Conservation (phyloP, 2,888 invertebrate species). For the Philopedon plagiatum region DNA sequence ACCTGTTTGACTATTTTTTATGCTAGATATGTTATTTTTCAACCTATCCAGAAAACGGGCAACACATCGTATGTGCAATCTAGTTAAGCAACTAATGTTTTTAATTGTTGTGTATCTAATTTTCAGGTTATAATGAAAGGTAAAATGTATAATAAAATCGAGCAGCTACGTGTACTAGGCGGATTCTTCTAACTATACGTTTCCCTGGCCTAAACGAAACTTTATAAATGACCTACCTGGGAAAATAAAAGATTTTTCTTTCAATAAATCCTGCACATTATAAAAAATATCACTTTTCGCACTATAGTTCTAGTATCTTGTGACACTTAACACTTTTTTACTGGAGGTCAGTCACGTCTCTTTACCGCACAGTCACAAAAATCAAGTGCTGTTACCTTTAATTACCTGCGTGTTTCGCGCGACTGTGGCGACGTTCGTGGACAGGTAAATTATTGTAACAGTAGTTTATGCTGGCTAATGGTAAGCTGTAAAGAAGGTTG, state of each 20-base stretch:
- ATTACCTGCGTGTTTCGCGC: conserved; percentile 56
- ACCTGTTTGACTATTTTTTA: conserved; percentile 33
- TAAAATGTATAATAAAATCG: conserved; percentile 11
- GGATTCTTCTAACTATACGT: conserved; percentile 2
- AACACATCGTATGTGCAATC: background rate
- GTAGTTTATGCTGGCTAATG: background rate
- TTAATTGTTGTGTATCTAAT: background rate
- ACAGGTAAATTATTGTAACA: conserved; percentile 51
- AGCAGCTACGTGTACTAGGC: conserved; percentile 22
- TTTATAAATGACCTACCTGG: conserved; percentile 27
- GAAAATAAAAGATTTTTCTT: conserved; percentile 49
- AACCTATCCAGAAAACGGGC: background rate
- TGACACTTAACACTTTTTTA: conserved; percentile 53
- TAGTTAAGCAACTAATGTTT: background rate
- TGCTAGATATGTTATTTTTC: background rate
- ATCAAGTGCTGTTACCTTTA: conserved; percentile 61
- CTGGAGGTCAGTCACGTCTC: conserved; percentile 54
- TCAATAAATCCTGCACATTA: conserved; percentile 37
- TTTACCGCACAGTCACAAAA: conserved; percentile 48
- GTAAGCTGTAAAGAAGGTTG: conserved; percentile 6
- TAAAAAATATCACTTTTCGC: conserved; percentile 19
- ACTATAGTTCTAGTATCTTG: conserved; percentile 39
- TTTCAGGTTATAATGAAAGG: conserved; percentile 1
- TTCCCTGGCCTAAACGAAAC: background rate
- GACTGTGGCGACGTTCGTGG: conserved; percentile 53